These are phyloP conservation scores for Lynx canadensis DNA, from an alignment of 2,113 vertebrate genomes.

Conservation along the genomic window DNA sequence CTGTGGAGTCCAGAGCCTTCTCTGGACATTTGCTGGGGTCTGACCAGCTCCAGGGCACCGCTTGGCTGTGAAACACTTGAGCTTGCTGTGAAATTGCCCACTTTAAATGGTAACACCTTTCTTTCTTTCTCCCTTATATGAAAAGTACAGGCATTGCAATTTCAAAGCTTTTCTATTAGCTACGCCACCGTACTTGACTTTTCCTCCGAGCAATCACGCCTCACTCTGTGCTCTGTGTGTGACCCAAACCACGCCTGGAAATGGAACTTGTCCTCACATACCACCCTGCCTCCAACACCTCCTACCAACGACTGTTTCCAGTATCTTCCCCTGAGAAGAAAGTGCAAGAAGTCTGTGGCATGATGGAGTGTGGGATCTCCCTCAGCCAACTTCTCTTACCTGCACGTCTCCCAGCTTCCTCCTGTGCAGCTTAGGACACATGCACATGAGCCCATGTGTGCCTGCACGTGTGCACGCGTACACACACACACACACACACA, in stretches of 20 bases:
- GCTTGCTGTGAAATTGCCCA: conserved; percentile 36
- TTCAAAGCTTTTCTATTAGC: conserved; percentile 42
- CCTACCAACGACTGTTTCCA: not conserved
- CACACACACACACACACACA: not conserved
- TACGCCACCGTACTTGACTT: not conserved
- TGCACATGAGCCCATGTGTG: fast-evolving
- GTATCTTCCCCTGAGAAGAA: not conserved
- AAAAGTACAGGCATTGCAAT: not conserved
- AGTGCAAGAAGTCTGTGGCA: not conserved
- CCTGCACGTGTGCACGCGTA: fast-evolving
- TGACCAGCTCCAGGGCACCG: not conserved
- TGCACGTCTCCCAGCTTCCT: not conserved
- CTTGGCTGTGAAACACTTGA: not conserved
- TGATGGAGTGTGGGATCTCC: not conserved
- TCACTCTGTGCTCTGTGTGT: not conserved
- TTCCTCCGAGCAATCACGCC: not conserved
- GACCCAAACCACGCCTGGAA: not conserved
- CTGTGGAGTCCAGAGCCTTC: not conserved
- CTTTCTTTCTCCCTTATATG: not conserved
- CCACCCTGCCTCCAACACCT: not conserved
- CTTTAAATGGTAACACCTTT: not conserved
- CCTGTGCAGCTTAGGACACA: not conserved
- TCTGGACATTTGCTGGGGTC: not conserved
- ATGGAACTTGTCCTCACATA: not conserved
- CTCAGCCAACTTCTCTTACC: not conserved